phyloP scores from a whole-genome alignment of 2,888 invertebrate species.

The Ophion slaviceki region DNA sequence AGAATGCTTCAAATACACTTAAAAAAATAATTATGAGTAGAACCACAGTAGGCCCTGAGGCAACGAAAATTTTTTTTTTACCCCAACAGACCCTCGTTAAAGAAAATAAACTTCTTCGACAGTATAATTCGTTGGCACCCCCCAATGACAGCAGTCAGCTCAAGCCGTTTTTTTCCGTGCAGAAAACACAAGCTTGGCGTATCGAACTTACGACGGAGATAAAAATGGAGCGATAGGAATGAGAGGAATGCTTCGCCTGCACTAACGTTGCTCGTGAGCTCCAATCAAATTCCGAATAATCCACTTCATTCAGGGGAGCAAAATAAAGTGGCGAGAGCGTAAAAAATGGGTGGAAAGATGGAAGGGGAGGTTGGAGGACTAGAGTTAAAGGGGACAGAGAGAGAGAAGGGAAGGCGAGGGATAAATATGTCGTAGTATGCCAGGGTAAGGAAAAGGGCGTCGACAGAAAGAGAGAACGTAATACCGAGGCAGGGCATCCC shows the following conservation, averaged over 20 bases:
- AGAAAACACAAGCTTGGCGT: too few species aligned
- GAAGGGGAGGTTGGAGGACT: too few species aligned
- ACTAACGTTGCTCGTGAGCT: background rate
- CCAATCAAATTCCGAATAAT: slow-evolving; percentile 15
- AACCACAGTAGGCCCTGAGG: too few species aligned
- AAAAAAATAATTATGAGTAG: background rate
- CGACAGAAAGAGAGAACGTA: background rate
- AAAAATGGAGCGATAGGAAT: background rate
- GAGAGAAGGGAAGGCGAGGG: too few species aligned
- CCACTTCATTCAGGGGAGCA: background rate
- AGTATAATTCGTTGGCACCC: too few species aligned
- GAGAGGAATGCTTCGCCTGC: background rate
- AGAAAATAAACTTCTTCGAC: too few species aligned
- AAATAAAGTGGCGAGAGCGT: background rate
- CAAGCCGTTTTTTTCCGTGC: too few species aligned
- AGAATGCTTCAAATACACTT: too few species aligned
- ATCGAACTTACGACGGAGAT: background rate
- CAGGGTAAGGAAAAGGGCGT: slow-evolving; percentile 23
- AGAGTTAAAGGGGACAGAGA: background rate
- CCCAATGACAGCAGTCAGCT: too few species aligned
- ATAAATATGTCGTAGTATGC: background rate
- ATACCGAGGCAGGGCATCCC: slow-evolving; percentile 20
- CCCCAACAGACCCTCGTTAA: too few species aligned
- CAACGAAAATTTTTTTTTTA: too few species aligned
- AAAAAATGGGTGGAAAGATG: too few species aligned